A percentile compares a stretch with the other conserved stretches of the same genome.
phyloP scores from a whole-genome alignment of 2,888 invertebrate genomes.

The Bombyx huttoni region DNA sequence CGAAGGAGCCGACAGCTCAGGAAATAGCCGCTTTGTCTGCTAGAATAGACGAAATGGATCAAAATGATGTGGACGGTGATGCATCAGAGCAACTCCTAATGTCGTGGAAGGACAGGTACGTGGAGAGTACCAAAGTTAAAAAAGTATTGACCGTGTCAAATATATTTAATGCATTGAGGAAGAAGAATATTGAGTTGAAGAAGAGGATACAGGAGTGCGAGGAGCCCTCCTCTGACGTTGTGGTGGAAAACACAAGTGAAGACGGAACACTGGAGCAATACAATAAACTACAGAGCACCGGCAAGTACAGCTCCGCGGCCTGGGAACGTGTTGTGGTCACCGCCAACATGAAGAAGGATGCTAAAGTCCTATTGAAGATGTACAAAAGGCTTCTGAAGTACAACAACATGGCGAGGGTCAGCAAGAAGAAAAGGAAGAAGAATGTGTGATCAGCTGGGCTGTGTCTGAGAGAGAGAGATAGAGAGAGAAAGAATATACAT shows the following conservation, averaged over 20 bases:
- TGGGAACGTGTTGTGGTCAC: slow-evolving; percentile 10
- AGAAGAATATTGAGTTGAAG: slow-evolving; percentile 67
- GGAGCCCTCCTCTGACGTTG: slow-evolving; percentile 13
- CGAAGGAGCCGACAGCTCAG: slow-evolving; percentile 55
- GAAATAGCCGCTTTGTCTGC: slow-evolving; percentile 62
- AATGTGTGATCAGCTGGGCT: slow-evolving; percentile 4
- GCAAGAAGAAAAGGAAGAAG: slow-evolving; percentile 39
- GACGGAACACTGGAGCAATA: slow-evolving; percentile 73
- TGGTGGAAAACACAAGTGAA: slow-evolving; percentile 14
- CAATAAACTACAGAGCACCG: slow-evolving; percentile 49
- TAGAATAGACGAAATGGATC: slow-evolving; percentile 56
- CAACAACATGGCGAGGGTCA: slow-evolving; percentile 40
- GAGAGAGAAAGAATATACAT: too few relatives aligned
- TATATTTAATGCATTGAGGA: slow-evolving; percentile 73
- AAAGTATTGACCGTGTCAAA: slow-evolving; percentile 68
- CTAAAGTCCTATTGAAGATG: slow-evolving; percentile 59
- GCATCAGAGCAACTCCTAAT: slow-evolving; percentile 17
- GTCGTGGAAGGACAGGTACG: slow-evolving; percentile 74
- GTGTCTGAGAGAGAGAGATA: too few relatives aligned
- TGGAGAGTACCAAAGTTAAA: slow-evolving; percentile 73
- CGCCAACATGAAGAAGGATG: slow-evolving; percentile 51
- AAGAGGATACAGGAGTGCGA: slow-evolving; percentile 42
- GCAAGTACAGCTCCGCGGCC: slow-evolving; percentile 20
- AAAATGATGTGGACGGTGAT: slow-evolving; percentile 29
- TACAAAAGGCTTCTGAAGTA: slow-evolving; percentile 57